These are phyloP conservation scores for Biston betularia DNA, from an alignment of 2,888 invertebrate species.

Conservation along the genomic window DNA sequence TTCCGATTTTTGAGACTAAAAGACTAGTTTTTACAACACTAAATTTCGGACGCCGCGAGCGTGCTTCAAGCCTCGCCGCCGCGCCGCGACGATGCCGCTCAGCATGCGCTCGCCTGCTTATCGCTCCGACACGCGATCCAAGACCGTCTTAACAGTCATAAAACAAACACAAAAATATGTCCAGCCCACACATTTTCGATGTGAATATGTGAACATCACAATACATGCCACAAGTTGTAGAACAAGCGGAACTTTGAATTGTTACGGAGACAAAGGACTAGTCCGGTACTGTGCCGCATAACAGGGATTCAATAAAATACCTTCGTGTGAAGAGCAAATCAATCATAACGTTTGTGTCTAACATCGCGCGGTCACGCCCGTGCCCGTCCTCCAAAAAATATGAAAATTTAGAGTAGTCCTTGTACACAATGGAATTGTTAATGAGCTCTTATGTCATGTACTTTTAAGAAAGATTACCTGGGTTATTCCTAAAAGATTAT, in stretches of 20 bases:
- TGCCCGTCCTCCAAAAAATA: conserved; percentile 31
- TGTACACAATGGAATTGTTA: conserved; percentile 35
- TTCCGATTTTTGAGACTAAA: no score
- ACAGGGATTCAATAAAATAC: conserved; percentile 48
- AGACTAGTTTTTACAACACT: no score
- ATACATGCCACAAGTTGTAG: conserved; percentile 35
- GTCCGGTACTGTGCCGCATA: conserved; percentile 33
- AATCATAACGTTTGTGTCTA: conserved; percentile 53
- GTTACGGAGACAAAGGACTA: conserved; percentile 40
- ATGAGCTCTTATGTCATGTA: conserved; percentile 7
- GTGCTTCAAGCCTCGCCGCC: not conserved
- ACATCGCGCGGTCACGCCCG: conserved; percentile 44
- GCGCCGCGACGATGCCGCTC: conserved; percentile 14
- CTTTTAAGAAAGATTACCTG: no score
- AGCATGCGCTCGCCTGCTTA: conserved; percentile 29
- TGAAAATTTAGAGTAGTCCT: conserved; percentile 40
- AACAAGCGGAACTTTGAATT: conserved; percentile 36
- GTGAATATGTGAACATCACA: conserved; percentile 48
- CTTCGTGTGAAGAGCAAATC: conserved; percentile 58
- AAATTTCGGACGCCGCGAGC: not conserved
- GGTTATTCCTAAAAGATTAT: no score
- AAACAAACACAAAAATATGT: conserved; percentile 56
- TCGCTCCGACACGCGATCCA: conserved; percentile 59
- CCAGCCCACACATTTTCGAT: conserved; percentile 48
- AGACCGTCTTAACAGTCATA: conserved; percentile 58